phyloP scores from a whole-genome alignment of 2,113 vertebrate genomes.

The Microcebus tavaratra region DNA sequence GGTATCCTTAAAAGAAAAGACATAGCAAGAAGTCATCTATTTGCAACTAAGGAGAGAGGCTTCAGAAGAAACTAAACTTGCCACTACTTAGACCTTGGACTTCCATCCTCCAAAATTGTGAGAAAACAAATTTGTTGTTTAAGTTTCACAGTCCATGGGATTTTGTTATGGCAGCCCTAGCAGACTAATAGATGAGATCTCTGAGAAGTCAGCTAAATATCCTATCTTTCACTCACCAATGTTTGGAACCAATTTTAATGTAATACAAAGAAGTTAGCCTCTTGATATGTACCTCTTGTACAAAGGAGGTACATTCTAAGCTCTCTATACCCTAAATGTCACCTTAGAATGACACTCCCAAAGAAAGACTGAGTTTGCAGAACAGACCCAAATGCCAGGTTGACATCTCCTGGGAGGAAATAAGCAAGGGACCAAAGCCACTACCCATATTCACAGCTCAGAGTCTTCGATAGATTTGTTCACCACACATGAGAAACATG shows the following conservation, averaged over 20 bases:
- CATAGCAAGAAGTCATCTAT: not conserved
- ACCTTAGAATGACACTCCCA: not conserved
- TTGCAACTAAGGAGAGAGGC: not conserved
- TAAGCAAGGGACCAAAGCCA: not conserved
- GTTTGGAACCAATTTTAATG: not conserved
- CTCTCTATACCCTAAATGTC: not conserved
- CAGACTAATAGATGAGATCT: not conserved
- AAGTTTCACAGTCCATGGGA: not conserved
- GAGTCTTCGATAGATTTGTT: not conserved
- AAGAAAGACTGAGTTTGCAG: not conserved
- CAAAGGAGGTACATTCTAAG: not conserved
- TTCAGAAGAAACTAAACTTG: not conserved
- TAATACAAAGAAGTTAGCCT: not conserved
- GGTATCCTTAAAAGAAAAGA: not conserved
- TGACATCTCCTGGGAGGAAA: not conserved
- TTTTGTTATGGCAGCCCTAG: not conserved
- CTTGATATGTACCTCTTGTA: no score
- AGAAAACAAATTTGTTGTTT: not conserved
- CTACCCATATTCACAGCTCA: accelerated
- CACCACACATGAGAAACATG: not conserved
- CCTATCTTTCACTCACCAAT: not conserved
- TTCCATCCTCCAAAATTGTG: not conserved
- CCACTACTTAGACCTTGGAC: not conserved
- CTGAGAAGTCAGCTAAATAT: not conserved
- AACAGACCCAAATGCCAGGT: not conserved